Conservation (phyloP, 2,797 vertebrate genomes). For the Threskiornis aethiopicus region DNA sequence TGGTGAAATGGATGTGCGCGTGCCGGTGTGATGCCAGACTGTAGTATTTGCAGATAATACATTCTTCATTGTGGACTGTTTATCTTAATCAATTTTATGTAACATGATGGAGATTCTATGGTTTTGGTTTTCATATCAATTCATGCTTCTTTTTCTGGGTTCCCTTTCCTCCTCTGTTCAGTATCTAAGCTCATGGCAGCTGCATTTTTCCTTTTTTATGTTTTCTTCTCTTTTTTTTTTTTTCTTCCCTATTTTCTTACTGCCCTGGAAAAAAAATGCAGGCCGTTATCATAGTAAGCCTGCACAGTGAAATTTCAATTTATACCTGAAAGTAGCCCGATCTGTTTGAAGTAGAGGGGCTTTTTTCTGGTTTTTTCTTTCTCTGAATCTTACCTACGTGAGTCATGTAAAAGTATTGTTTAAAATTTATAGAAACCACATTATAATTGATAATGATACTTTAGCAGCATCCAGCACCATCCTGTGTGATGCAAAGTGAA, state of each 20-base stretch:
- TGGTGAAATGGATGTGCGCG: conserved; percentile 30
- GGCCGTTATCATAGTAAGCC: conserved; percentile 35
- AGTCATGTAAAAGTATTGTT: conserved; percentile 39
- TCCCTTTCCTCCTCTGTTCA: neutral
- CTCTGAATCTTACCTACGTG: conserved; percentile 37
- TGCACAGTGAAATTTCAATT: conserved; percentile 59
- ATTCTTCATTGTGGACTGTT: conserved; percentile 44
- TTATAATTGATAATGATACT: conserved; percentile 66
- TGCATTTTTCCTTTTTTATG: neutral
- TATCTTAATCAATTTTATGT: conserved; percentile 43
- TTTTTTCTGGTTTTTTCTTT: conserved; percentile 15
- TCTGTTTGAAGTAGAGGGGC: neutral
- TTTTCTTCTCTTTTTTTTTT: neutral
- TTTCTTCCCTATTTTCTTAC: neutral
- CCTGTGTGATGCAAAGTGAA: conserved; percentile 50
- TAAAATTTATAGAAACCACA: conserved; percentile 53
- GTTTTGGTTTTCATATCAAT: conserved; percentile 49
- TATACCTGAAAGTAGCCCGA: conserved; percentile 47
- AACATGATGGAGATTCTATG: conserved; percentile 17
- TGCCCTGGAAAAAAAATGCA: neutral
- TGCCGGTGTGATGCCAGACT: neutral
- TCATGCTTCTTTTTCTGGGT: neutral
- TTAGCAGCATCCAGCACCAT: conserved; percentile 60
- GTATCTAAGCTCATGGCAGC: neutral
- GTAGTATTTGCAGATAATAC: neutral